Base-by-base conservation (phyloP, 2,888 invertebrate species). In the Ariolimax columbianus region DNA sequence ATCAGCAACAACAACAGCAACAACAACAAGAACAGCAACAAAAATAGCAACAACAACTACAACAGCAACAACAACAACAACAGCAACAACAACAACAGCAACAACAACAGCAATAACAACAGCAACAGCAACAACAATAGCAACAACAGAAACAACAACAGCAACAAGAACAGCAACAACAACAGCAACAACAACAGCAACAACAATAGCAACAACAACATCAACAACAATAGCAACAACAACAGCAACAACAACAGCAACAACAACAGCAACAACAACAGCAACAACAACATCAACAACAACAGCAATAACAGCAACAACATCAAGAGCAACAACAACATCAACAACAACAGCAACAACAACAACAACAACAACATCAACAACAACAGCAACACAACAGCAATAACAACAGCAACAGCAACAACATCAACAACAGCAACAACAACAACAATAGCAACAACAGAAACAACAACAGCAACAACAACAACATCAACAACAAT, bases 241-340 rank as follows among this genome's bases (percentile, higher is more conserved):
- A 63, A 63, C 63, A 63, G 26, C n/a, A 63, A 63, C 63, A 63
- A 26, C 63, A 63, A n/a, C 63, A 63, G 26, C 63, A 63, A n/a
- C n/a, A 63, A 19, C 63, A 63, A 63, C 63, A 63, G 26, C 63
- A 63, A n/a, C 63, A 63, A n/a, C n/a, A 63, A 63, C n/a, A 63
- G 23, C 63, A 63, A n/a, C 63, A 63, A 63, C 63, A 63, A n/a
- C n/a, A 63, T 17, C 63, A 63, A 63, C 63, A 63, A n/a, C 63
- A 63, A 63, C 63, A 63, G 26, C n/a, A 63, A 63, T 26, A 63
- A 26, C 63, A 63, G 26, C 63, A 19, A 63, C 63, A 63, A n/a
- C n/a, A 63, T 19, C 63, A 7, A 63, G 17, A 63, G 26, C 63
- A 63, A 63, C 63, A 63, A 26, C n/a, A 63, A 63, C 63, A 63